Evolutionary conservation across 1,140 invertebrate species (phyloP), one percentile per base, ranked within the genome.

Genomic region (Scaptomyza montana): DNA sequence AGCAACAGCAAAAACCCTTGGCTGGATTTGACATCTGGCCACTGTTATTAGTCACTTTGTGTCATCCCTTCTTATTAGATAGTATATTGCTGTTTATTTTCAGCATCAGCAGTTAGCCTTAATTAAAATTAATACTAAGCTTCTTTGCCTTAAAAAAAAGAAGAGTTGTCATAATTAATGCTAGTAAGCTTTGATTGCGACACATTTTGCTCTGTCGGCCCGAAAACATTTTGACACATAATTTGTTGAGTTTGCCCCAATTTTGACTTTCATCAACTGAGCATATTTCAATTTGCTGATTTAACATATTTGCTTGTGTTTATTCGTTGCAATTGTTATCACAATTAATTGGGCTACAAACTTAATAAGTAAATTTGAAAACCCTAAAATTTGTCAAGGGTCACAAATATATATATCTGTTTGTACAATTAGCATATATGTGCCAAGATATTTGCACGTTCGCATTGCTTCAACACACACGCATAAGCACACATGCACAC

Each of bases 381-480:
- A 43, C 43, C 43, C 56, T 5, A 1, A 8, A 19, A 19, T 47
- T 59, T 2, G 9, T 25, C 21, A 13, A 50, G 30, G 25, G 30
- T 36, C 30, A 79, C 3, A 36, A 67, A 10, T 57, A 77, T 72
- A 73, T 59, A 72, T 56, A 66, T 49, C 43, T 73, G 76, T 84
- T 84, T 84, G 67, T 66, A 61, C 46, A 66, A 54, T 36, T 50
- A 6, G 16, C 13, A 33, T 21, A 57, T 39, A 39, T 39, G 39
- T 43, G n/a, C 12, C 8, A n/a, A n/a, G 1, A 43, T 43, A 43
- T 43, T n/a, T 43, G 39, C 39, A 43, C 39, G n/a, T 43, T 43
- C 39, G 39, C 12, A 41, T 41, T 41, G 39, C 9, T 41, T 41
- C 39, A 10, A n/a, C 43, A 33, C 62, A 50, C 30, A 54, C 57